A percentile compares a stretch with the other conserved stretches of the same genome.
Evolutionary conservation across 2,888 invertebrate genomes (phyloP).

Genomic region (Caenorhabditis macrosperma): DNA sequence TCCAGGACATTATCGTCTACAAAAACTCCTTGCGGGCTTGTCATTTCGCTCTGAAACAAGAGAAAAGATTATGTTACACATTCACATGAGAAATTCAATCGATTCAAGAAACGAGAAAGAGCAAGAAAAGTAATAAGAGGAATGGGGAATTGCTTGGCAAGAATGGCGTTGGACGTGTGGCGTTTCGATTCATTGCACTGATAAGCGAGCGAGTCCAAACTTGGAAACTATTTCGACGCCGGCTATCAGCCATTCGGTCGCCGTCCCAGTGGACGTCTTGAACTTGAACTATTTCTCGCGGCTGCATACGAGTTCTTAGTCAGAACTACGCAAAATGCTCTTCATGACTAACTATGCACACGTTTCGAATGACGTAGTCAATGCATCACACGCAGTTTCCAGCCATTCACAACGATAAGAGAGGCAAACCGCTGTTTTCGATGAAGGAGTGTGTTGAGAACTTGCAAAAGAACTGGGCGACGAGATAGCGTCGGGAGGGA

Average conservation of each 20-base stretch:
- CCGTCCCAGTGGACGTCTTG: not conserved
- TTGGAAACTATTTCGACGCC: conserved; percentile 8
- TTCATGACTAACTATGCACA: conserved; percentile 43
- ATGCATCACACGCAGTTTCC: conserved; percentile 27
- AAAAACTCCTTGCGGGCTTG: conserved; percentile 49
- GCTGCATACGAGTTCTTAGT: not conserved
- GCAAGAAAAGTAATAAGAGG: conserved; percentile 11
- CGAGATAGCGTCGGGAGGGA: not conserved
- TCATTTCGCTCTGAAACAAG: too few relatives aligned
- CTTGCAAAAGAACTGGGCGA: not conserved
- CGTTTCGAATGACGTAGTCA: conserved; percentile 25
- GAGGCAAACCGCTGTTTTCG: conserved; percentile 16
- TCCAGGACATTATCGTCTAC: conserved; percentile 74
- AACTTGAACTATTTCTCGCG: conserved; percentile 11
- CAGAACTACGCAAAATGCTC: conserved; percentile 18
- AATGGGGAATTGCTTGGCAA: conserved; percentile 26
- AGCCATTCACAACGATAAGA: conserved; percentile 21
- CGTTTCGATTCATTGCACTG: conserved; percentile 20
- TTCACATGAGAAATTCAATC: not conserved
- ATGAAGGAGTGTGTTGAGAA: not conserved
- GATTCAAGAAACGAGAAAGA: conserved; percentile 14
- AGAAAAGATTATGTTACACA: not conserved
- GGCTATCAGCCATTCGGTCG: conserved; percentile 21
- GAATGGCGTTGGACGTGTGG: conserved; percentile 6
- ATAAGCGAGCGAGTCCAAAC: conserved; percentile 14